A percentile compares a stretch with the other conserved stretches of the same genome.
Conservation (phyloP, 2,888 invertebrate genomes). For the Cyaniris semiargus region DNA sequence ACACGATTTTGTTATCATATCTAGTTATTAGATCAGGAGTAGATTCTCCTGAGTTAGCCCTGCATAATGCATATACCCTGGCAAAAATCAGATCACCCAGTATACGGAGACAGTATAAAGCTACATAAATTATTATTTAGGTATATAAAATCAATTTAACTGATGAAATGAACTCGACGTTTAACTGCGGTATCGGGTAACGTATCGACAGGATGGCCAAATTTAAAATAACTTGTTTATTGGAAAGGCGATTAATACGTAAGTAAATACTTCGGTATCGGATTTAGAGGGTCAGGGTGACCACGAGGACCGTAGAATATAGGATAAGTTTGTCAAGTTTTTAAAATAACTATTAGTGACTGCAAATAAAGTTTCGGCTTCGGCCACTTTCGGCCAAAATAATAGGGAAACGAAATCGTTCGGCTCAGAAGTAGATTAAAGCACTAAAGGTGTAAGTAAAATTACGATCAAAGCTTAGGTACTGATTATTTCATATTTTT, state of each 20-base stretch:
- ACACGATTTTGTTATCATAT: no score
- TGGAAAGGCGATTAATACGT: constrained; percentile 39
- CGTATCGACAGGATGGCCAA: constrained; percentile 38
- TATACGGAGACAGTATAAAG: no score
- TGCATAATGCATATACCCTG: background rate
- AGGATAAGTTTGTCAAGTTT: background rate
- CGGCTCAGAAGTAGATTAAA: no score
- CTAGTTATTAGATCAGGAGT: no score
- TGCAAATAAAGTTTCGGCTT: background rate
- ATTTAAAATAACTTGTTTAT: constrained; percentile 45
- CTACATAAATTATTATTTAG: background rate
- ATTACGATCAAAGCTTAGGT: no score
- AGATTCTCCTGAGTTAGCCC: background rate
- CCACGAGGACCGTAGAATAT: constrained; percentile 9
- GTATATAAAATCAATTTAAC: constrained; percentile 8
- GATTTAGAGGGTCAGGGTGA: constrained; percentile 40
- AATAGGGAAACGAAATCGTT: no score
- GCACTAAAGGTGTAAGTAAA: no score
- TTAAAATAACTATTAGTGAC: background rate
- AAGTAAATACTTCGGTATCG: constrained; percentile 41
- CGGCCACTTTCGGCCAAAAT: no score
- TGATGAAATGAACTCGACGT: constrained; percentile 31
- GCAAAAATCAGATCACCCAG: background rate
- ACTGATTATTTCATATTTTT: no score
- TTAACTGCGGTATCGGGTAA: constrained; percentile 36